Base-by-base conservation (phyloP, 2,888 invertebrate species). In the Exephanes ischioxanthus region DNA sequence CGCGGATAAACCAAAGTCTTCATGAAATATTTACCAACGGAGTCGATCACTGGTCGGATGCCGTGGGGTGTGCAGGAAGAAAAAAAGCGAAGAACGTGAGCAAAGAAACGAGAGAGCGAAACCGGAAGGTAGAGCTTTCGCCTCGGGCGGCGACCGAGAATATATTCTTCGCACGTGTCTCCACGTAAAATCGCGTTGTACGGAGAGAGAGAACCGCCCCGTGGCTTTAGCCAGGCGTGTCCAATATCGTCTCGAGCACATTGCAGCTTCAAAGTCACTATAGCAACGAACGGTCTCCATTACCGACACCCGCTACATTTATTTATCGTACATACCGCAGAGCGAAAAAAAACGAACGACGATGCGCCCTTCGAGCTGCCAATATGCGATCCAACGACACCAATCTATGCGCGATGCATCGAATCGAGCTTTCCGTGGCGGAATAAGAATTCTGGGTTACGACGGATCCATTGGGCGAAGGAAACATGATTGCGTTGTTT, bases 131-230 rank as follows among this genome's bases (percentile, higher is more conserved):
- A 30, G 53, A 73, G 41, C 33, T 45, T 58, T 70, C 48, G 33
- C 67, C 41, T 26, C 61, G 16, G 66, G 22, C 76, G 48, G 70
- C 58, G 58, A 48, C 71, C 61, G 3, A 53, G 63, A 79, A 82
- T 83, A 77, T 83, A 85, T 85, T 85, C 85, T 80, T 80, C 85
- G 77, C 85, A 83, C 85, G 85, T 85, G 85, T 71, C 85, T 83
- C 72, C 37, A n/a, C 68, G 41, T 48, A 68, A 16, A 51, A 67
- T 48, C 58, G 58, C 9, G 67, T 75, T 78, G 70, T 72, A 53
- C 41, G 19, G 19, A 61, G 55, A 55, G 71, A 75, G 58, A 75
- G 61, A 71, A 80, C 19, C 67, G 67, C 66, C 71, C 85, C 58
- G 30, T 76, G 75, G 76, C 79, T 80, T 76, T 79, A 68, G 51